phyloP scores from a whole-genome alignment of 2,113 vertebrate genomes.

The Tyto alba region DNA sequence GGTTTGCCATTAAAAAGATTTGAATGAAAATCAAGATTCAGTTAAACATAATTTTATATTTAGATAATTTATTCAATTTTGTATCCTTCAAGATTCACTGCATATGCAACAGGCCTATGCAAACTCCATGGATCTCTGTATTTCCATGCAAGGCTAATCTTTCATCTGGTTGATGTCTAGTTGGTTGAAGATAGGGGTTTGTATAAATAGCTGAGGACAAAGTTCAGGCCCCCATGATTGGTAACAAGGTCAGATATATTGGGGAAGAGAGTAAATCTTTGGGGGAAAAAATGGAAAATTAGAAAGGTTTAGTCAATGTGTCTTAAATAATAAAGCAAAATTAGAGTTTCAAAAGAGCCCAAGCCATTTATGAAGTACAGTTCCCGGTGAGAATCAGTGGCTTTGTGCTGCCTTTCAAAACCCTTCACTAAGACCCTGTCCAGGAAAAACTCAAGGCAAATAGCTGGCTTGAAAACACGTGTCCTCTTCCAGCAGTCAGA shows the following conservation, averaged over 20 bases:
- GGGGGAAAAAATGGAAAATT: not conserved
- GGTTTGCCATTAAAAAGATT: not conserved
- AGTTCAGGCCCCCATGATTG: not conserved
- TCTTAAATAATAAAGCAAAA: not conserved
- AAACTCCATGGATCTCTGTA: not conserved
- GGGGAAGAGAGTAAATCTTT: not conserved
- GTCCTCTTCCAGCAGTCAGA: not conserved
- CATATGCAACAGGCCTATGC: not conserved
- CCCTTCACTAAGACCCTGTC: not conserved
- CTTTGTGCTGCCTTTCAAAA: not conserved
- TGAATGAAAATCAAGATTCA: not conserved
- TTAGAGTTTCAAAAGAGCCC: not conserved
- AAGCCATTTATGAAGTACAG: not conserved
- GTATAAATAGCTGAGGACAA: not conserved
- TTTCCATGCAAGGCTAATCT: not conserved
- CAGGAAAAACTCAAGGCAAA: not conserved
- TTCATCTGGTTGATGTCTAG: not conserved
- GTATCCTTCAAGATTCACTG: not conserved
- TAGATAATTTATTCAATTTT: not conserved
- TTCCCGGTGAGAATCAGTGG: not conserved
- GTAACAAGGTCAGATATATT: not conserved
- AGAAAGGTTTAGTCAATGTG: not conserved
- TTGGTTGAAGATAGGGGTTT: not conserved
- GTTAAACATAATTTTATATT: not conserved
- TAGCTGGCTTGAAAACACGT: not conserved